phyloP scores from a whole-genome alignment of 1,140 invertebrate genomes.

The Psilanteris sp. region DNA sequence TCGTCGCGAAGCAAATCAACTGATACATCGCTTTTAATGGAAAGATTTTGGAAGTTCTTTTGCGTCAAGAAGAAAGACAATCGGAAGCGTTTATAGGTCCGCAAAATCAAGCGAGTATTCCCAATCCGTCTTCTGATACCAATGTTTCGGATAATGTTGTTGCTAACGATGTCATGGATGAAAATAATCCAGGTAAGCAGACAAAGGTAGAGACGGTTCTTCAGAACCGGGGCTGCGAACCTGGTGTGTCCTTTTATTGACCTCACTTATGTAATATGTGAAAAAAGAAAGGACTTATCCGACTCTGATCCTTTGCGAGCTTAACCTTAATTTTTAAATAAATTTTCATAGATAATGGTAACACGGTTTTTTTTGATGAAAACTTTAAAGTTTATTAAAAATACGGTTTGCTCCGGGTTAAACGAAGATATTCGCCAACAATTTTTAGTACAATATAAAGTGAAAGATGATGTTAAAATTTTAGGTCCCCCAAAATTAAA shows the following conservation, averaged over 20 bases:
- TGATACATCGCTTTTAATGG: too few relatives aligned
- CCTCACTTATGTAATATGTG: too few relatives aligned
- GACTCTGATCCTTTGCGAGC: not conserved
- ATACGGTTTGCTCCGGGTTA: slow-evolving; percentile 5
- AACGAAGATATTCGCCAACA: not conserved
- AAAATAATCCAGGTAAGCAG: not conserved
- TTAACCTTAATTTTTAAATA: too few relatives aligned
- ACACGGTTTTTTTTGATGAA: not conserved
- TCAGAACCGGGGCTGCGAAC: not conserved
- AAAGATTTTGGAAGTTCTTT: not conserved
- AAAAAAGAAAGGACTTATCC: not conserved
- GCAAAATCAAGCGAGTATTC: too few relatives aligned
- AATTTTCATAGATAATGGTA: too few relatives aligned
- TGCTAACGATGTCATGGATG: not conserved
- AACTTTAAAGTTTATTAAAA: not conserved
- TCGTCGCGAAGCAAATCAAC: too few relatives aligned
- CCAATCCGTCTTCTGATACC: too few relatives aligned
- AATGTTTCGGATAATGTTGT: too few relatives aligned
- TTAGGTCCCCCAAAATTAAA: slow-evolving; percentile 29
- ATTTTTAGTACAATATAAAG: slow-evolving; percentile 5
- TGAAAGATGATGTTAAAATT: slow-evolving; percentile 9
- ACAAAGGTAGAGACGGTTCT: not conserved
- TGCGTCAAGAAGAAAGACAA: not conserved
- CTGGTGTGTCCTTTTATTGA: not conserved
- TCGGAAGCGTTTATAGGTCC: too few relatives aligned